Percentiles rank a stretch among this genome's conserved stretches.
Evolutionary conservation across 30 jellyfish, hydroid and myxozoan genomes (phyloP).

Genomic region (Chrysaora quinquecirrha): DNA sequence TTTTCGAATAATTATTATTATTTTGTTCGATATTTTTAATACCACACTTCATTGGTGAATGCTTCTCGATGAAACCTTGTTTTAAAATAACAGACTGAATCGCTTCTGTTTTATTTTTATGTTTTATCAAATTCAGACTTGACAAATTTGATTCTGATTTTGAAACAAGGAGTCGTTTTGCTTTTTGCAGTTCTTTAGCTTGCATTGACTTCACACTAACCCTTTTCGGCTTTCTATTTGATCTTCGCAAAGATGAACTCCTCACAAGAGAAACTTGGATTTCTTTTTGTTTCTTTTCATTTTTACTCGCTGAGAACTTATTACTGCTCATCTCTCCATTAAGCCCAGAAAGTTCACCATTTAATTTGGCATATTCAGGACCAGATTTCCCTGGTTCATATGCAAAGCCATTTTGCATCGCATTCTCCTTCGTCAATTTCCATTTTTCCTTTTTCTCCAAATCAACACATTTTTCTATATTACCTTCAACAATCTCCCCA

Average conservation of each 20-base stretch:
- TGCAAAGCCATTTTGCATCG: background rate
- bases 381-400: too few relatives aligned
- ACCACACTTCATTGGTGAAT: constrained; percentile 21
- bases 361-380: background rate
- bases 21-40: background rate
- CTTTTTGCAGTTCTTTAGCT: constrained; percentile 31
- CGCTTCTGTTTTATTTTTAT: constrained; percentile 43
- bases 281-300: constrained; percentile 3
- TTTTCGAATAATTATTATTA: background rate
- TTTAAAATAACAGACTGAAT: constrained; percentile 47
- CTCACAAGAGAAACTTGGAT: background rate
- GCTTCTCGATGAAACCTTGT: constrained; percentile 48
- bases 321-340: background rate
- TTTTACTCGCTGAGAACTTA: background rate
- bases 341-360: background rate
- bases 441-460: background rate
- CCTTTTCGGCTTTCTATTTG: constrained; percentile 18
- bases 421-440: background rate
- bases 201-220: constrained; percentile 50
- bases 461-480: background rate
- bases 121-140: background rate
- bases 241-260: constrained; percentile 10
- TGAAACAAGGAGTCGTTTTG: background rate
- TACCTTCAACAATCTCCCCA: background rate
- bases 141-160: constrained; percentile 22